A percentile compares a stretch with the other conserved stretches of the same genome.
Evolutionary conservation across 2,797 vertebrate species (phyloP).

Genomic region (Hirundo rustica): DNA sequence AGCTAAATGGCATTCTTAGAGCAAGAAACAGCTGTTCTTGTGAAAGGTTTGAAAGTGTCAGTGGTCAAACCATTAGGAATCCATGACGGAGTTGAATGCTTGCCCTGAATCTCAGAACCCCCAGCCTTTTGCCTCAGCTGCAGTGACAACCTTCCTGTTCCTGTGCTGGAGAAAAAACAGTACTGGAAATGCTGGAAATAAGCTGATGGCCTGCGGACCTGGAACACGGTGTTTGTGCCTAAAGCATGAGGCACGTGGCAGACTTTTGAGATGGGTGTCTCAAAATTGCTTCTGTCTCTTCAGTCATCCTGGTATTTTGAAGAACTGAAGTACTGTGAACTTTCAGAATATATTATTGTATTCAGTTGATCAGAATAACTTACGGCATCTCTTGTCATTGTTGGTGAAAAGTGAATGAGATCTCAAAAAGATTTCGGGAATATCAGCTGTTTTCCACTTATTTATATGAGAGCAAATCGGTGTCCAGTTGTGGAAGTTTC

Average conservation of each 20-base stretch:
- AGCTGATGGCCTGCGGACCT: background rate
- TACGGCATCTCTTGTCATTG: background rate
- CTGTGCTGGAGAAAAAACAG: background rate
- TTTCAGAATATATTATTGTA: background rate
- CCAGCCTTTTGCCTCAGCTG: background rate
- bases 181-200: background rate
- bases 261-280: background rate
- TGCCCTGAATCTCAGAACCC: background rate
- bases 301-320: background rate
- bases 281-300: background rate
- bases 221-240: fast-evolving
- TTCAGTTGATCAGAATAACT: background rate
- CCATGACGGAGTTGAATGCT: background rate
- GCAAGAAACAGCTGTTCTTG: background rate
- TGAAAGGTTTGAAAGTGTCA: background rate
- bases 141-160: background rate
- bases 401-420: background rate
- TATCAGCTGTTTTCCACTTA: background rate
- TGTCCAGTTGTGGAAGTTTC: background rate
- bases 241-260: background rate
- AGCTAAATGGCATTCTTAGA: background rate
- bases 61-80: background rate
- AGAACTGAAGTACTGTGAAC: background rate
- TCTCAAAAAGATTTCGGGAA: background rate
- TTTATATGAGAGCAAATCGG: background rate